Evolutionary conservation across 2,797 vertebrate genomes (phyloP), one percentile per base, ranked within the genome.

Genomic region (Periophthalmus magnuspinnatus): DNA sequence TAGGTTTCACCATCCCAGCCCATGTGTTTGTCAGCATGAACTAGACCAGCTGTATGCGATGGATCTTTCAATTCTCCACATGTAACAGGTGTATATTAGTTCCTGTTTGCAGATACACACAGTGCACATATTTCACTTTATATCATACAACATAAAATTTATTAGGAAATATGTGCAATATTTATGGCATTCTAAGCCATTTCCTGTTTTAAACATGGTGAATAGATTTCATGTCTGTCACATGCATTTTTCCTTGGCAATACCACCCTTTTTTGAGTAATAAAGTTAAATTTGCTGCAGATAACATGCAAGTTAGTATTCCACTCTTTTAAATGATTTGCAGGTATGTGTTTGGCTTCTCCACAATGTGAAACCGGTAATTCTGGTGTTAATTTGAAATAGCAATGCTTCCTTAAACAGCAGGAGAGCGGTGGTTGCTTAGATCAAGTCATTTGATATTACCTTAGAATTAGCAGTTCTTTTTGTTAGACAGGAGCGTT

Each of bases 381-480:
- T 56, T n/a, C 19, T 1, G 17, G 32, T 10, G 19, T 66, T 28
- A 13, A 38, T 3, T 7, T 17, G 52, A 65, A 62, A 65, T 38
- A 54, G 21, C 50, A 67, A 28, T 75, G 55, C 77, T 77, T 52
- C 71, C 75, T 68, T 68, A 75, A 83, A 78, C 78, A 50, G 75
- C 64, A 33, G 4, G 3, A 56, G 2, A 52, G 66, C 48, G 19
- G 38, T 54, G 48, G 48, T 19, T 19, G 19, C 17, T 19, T 8
- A 21, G 7, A n/a, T 52, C 52, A 55, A 22, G 21, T 22, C 21
- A 55, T 5, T 21, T 55, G 52, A 55, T 55, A 55, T 22, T 22
- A 21, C 10, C 6, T 54, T 28, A 28, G 28, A 28, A 28, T 28
- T 28, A 28, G 3, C 28, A 28, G 28, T 28, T 28, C 1, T 28